These are phyloP conservation scores for Anolis apletophallus DNA, from an alignment of 2,797 vertebrate genomes.

Conservation along the genomic window DNA sequence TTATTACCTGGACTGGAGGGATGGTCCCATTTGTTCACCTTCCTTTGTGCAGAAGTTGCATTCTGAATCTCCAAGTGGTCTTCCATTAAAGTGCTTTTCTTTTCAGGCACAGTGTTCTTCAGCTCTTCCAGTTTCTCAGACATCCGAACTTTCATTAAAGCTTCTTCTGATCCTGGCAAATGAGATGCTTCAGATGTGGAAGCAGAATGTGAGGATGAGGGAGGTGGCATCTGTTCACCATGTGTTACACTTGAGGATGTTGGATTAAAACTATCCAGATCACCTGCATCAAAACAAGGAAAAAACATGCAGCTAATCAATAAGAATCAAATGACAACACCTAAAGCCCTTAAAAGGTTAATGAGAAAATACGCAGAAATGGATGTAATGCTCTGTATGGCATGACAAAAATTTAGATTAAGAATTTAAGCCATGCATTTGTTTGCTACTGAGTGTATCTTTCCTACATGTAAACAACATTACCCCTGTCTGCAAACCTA, in stretches of 20 bases:
- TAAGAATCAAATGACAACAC: not conserved
- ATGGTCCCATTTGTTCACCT: conserved; percentile 64
- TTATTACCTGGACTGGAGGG: conserved; percentile 70
- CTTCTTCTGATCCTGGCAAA: conserved; percentile 76
- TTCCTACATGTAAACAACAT: not conserved
- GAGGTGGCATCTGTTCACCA: conserved; percentile 83
- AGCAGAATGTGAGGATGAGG: conserved; percentile 82
- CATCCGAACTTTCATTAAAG: conserved; percentile 72
- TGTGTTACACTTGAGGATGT: conserved; percentile 86
- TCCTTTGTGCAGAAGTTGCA: conserved; percentile 72
- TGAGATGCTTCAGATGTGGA: conserved; percentile 81
- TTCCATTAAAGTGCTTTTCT: conserved; percentile 77
- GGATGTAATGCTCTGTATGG: not conserved
- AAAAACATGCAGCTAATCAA: conserved; percentile 28
- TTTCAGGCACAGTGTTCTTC: conserved; percentile 77
- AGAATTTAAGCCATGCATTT: not conserved
- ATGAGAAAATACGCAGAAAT: not conserved
- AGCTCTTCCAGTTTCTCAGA: conserved; percentile 73
- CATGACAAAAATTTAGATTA: conserved; percentile 8
- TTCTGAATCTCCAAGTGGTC: conserved; percentile 69
- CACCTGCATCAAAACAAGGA: conserved; percentile 78
- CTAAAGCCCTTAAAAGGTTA: not conserved
- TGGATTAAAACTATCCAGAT: conserved; percentile 85
- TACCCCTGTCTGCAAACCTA: not conserved
- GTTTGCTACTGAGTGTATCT: not conserved